Evolutionary conservation across 2,113 vertebrate species (phyloP).

Genomic region (Hemiscyllium ocellatum): DNA sequence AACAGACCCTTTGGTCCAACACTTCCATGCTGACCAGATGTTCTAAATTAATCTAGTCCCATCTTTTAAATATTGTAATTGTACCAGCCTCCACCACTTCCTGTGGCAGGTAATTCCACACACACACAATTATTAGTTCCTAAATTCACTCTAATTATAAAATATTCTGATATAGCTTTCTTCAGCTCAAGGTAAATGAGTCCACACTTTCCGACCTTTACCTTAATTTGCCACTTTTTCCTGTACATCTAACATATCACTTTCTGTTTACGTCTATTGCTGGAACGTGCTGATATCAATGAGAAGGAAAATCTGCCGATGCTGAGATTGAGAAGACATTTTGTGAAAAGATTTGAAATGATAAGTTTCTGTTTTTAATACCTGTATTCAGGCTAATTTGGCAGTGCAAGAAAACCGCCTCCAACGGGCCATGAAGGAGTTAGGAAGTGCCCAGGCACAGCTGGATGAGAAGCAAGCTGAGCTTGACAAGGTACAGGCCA

Average conservation of each 20-base stretch:
- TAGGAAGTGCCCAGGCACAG: slow-evolving; percentile 60
- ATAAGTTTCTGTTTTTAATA: slow-evolving; percentile 34
- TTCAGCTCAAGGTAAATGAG: background rate
- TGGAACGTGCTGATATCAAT: background rate
- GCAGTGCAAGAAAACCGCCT: slow-evolving; percentile 65
- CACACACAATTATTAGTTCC: background rate
- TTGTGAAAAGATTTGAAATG: background rate
- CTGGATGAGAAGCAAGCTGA: slow-evolving; percentile 75
- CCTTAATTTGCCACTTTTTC: background rate
- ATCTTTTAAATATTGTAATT: too few species aligned
- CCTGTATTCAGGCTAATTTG: slow-evolving; percentile 62
- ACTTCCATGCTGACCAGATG: too few species aligned
- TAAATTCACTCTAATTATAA: background rate
- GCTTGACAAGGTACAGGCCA: slow-evolving; percentile 71
- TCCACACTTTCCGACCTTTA: background rate
- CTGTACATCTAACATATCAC: background rate
- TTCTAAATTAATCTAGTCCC: too few species aligned
- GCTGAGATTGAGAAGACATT: background rate
- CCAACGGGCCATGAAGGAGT: slow-evolving; percentile 59
- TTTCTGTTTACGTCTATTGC: background rate
- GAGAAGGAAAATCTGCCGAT: background rate
- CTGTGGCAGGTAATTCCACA: too few species aligned
- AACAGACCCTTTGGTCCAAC: too few species aligned
- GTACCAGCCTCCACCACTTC: too few species aligned
- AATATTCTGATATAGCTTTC: background rate